Conservation (phyloP, 2,888 invertebrate genomes). For the Caenorhabditis becei region DNA sequence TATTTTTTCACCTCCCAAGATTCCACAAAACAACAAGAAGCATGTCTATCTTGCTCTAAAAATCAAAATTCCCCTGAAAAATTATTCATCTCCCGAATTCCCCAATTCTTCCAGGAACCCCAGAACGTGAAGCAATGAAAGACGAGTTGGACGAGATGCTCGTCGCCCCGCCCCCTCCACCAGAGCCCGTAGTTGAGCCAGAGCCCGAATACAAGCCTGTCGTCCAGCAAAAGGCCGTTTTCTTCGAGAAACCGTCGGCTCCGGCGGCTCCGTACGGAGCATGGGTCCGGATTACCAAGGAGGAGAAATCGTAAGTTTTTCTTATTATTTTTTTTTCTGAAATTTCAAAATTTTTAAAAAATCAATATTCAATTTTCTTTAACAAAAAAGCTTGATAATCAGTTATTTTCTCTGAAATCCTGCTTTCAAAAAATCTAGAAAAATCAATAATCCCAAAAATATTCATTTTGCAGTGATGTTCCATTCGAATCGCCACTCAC, state of each 20-base stretch:
- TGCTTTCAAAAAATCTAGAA: too few relatives aligned
- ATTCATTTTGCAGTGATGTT: slow-evolving; percentile 30
- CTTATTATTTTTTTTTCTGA: too few relatives aligned
- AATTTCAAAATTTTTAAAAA: slow-evolving; percentile 3
- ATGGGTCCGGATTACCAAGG: slow-evolving; percentile 60
- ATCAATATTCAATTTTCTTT: too few relatives aligned
- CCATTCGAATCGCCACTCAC: slow-evolving; percentile 66
- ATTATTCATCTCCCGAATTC: too few relatives aligned
- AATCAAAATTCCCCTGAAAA: too few relatives aligned
- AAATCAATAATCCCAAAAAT: neutral
- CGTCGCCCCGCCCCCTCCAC: slow-evolving; percentile 14
- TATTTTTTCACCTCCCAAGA: too few relatives aligned
- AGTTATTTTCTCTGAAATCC: too few relatives aligned
- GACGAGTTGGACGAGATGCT: slow-evolving; percentile 16
- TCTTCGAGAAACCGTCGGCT: slow-evolving; percentile 4
- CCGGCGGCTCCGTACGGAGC: slow-evolving; percentile 53
- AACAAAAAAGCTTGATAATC: too few relatives aligned
- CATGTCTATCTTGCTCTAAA: too few relatives aligned
- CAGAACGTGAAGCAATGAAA: slow-evolving; percentile 11
- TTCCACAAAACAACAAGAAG: too few relatives aligned
- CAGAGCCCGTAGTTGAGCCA: neutral
- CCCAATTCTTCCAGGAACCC: too few relatives aligned
- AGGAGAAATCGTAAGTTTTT: slow-evolving; percentile 47
- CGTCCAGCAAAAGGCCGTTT: neutral
- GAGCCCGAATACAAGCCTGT: neutral